Conservation (phyloP, 2,888 invertebrate genomes). For the Exephanes ischioxanthus region DNA sequence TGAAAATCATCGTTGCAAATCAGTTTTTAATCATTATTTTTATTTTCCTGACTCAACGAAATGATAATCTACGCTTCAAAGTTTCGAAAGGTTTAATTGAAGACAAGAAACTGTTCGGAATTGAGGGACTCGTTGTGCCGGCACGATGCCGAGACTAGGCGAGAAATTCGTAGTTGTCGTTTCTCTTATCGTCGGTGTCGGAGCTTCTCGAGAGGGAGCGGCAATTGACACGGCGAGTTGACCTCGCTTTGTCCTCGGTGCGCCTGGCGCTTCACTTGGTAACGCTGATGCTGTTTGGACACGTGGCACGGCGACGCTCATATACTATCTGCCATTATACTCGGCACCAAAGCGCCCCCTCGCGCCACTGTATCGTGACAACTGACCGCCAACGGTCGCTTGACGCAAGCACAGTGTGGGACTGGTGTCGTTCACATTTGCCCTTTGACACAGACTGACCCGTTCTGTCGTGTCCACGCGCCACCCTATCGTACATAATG, state of each 20-base stretch:
- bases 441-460: constrained; percentile 72
- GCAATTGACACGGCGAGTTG: constrained; percentile 84
- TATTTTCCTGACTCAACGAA: too few relatives aligned
- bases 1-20: too few relatives aligned
- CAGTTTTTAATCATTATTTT: too few relatives aligned
- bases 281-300: constrained; percentile 77
- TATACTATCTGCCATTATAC: constrained; percentile 34
- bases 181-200: constrained; percentile 45
- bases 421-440: constrained; percentile 73
- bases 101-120: not conserved
- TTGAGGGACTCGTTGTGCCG: not conserved
- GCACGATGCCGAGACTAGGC: not conserved
- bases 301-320: constrained; percentile 69
- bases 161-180: constrained; percentile 65
- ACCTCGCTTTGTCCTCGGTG: constrained; percentile 81
- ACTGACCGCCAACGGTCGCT: constrained; percentile 31
- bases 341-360: constrained; percentile 23
- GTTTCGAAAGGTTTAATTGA: not conserved
- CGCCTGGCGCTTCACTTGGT: constrained; percentile 48
- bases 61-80: too few relatives aligned
- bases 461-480: constrained; percentile 20
- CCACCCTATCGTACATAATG: constrained; percentile 71
- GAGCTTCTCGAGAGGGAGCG: constrained; percentile 40
- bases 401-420: constrained; percentile 56
- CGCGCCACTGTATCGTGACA: constrained; percentile 43